Base-by-base conservation (phyloP, 2,888 invertebrate species). In the Melanophora roralis region DNA sequence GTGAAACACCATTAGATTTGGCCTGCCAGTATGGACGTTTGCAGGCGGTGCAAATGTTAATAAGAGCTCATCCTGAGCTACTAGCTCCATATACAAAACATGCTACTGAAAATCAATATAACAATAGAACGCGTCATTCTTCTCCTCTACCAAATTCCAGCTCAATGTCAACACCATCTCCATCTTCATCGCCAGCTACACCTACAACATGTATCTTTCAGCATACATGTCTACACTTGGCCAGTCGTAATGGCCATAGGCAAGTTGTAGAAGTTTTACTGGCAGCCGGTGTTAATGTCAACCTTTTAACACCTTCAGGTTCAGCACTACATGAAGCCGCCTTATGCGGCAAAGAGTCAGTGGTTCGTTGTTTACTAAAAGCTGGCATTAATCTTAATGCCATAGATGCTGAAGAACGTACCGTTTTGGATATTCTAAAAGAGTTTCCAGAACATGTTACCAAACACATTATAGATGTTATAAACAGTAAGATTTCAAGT, bases 291-390 rank as follows among this genome's bases (percentile, higher is more conserved):
- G 94, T 97, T 85, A 94, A 96, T 88, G 96, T 97, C 5, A 97
- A 98, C 90, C 92, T 95, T 36, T 91, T 95, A 84, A 97, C 97
- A 12, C 93, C 94, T 77, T 93, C 94, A 36, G 98, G 98, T 0
- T 97, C 97, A 6, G 96, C 98, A 0, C 92, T 98, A 80, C 98
- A 98, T 91, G 97, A 98, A 88, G 98, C 98, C 0, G 97, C 97
- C 0, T 92, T 97, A 23, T 97, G 95, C 89, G 97, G 97, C 16
- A 97, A 97, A 89, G 94, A 95, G 83, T 95, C 96, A 75, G 97
- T 97, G 16, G 97, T 97, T 21, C 92, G 94, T 67, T 93, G 95
- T 0, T 91, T 98, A 38, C 91, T 98, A 14, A 94, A 95, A 81
- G 92, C 94, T 83, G 97, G 96, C 1, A 95, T 96, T 19, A 95